phyloP scores from a whole-genome alignment of 2,888 invertebrate species.

The Watsonalla binaria region DNA sequence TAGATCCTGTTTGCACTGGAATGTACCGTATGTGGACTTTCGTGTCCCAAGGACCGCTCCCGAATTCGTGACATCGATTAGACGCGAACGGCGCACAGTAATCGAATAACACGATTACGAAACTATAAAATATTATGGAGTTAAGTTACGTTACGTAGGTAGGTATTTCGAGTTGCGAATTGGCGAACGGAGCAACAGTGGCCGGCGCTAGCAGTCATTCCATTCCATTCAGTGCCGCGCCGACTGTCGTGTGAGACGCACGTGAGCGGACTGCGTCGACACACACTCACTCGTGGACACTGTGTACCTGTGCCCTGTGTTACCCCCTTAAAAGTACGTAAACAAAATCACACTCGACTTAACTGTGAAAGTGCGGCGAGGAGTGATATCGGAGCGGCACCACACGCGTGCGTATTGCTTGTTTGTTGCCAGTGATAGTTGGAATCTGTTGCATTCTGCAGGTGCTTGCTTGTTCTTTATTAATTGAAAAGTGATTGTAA shows the following conservation, averaged over 20 bases:
- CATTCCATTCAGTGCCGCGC: slow-evolving; percentile 40
- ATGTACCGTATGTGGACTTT: slow-evolving; percentile 31
- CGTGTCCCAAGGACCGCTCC: slow-evolving; percentile 49
- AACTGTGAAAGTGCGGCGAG: slow-evolving; percentile 48
- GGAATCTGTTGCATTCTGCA: slow-evolving; percentile 70
- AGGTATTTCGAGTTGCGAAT: slow-evolving; percentile 62
- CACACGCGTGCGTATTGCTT: slow-evolving; percentile 49
- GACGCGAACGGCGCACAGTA: slow-evolving; percentile 60
- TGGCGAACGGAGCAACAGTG: slow-evolving; percentile 26
- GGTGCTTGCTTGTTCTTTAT: slow-evolving; percentile 71
- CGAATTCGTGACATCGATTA: slow-evolving; percentile 72
- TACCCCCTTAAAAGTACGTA: slow-evolving; percentile 56
- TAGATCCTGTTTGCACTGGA: slow-evolving; percentile 15
- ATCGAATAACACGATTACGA: slow-evolving; percentile 72
- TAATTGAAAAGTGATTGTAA: slow-evolving; percentile 78
- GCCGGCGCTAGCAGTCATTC: not conserved
- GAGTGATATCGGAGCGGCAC: slow-evolving; percentile 47
- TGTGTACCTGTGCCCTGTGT: slow-evolving; percentile 59
- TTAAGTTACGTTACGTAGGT: slow-evolving; percentile 69
- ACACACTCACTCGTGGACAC: slow-evolving; percentile 33
- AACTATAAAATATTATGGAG: slow-evolving; percentile 74
- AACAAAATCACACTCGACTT: slow-evolving; percentile 51
- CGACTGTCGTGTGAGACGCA: slow-evolving; percentile 31
- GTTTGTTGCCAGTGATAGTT: slow-evolving; percentile 41
- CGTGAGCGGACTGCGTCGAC: slow-evolving; percentile 16